phyloP scores from a whole-genome alignment of 2,113 vertebrate species.

The Platichthys stellatus region DNA sequence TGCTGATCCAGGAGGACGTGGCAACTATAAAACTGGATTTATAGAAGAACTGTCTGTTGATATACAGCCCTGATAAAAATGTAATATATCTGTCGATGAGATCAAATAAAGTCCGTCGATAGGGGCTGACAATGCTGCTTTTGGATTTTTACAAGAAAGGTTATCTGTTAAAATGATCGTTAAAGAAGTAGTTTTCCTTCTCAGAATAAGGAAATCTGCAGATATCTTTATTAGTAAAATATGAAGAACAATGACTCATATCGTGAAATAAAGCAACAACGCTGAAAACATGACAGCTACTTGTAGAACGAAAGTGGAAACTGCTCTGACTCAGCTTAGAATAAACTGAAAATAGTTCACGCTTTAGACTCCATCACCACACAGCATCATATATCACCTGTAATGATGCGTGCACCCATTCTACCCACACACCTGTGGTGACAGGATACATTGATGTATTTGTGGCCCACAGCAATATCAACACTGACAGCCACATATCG shows the following conservation, averaged over 20 bases:
- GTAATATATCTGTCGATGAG: constrained; percentile 13
- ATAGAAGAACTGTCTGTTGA: constrained; percentile 7
- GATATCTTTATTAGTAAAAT: neutral
- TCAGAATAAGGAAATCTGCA: neutral
- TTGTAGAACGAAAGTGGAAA: neutral
- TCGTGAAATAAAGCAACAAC: too few relatives aligned
- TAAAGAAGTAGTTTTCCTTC: neutral
- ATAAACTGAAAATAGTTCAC: too few relatives aligned
- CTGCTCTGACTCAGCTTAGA: too few relatives aligned
- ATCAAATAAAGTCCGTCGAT: neutral
- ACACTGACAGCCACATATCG: neutral
- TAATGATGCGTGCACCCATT: neutral
- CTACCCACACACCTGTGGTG: neutral
- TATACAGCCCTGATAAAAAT: constrained; percentile 33
- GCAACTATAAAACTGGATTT: constrained; percentile 12
- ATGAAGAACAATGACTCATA: neutral
- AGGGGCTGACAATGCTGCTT: neutral
- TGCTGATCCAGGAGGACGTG: neutral
- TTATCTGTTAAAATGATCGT: neutral
- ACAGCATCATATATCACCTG: neutral
- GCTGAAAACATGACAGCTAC: neutral
- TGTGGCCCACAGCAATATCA: neutral
- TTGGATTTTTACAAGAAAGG: neutral
- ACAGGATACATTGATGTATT: too few relatives aligned
- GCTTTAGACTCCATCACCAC: too few relatives aligned